Evolutionary conservation across 2,888 invertebrate genomes (phyloP).

Genomic region (Dermolepida albohirtum): DNA sequence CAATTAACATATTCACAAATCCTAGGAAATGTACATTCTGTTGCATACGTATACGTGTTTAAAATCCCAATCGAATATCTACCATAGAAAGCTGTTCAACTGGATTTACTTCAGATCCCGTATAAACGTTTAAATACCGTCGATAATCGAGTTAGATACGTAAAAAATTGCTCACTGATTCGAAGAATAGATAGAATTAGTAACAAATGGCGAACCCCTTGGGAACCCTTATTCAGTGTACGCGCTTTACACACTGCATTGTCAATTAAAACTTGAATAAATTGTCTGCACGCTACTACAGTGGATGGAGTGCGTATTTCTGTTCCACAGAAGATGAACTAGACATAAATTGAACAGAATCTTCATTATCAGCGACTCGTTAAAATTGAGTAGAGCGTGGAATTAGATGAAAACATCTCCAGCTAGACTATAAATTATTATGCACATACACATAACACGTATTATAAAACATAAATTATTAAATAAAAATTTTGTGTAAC

Average conservation of each 20-base stretch:
- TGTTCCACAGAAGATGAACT: too few species aligned
- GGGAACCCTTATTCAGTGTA: constrained; percentile 40
- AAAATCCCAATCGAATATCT: neutral
- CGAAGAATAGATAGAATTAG: constrained; percentile 45
- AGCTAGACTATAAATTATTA: too few species aligned
- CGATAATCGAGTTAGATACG: constrained; percentile 40
- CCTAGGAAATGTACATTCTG: neutral
- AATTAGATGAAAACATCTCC: too few species aligned
- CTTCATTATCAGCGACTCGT: too few species aligned
- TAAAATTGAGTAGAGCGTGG: too few species aligned
- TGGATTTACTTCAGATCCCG: constrained; percentile 4
- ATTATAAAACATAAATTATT: too few species aligned
- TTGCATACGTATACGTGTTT: constrained; percentile 6
- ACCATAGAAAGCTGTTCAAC: constrained; percentile 20
- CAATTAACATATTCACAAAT: too few species aligned
- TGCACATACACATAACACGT: too few species aligned
- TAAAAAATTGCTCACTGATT: constrained; percentile 45
- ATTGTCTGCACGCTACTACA: constrained; percentile 23
- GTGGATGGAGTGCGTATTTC: too few species aligned
- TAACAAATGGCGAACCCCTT: constrained; percentile 46
- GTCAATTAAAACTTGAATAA: constrained; percentile 37
- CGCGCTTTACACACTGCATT: constrained; percentile 38
- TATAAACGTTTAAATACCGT: constrained; percentile 38
- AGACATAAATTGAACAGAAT: too few species aligned
- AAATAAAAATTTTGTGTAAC: too few species aligned